Evolutionary conservation across 2,888 invertebrate genomes (phyloP).

Genomic region (Eristalinus aeneus): DNA sequence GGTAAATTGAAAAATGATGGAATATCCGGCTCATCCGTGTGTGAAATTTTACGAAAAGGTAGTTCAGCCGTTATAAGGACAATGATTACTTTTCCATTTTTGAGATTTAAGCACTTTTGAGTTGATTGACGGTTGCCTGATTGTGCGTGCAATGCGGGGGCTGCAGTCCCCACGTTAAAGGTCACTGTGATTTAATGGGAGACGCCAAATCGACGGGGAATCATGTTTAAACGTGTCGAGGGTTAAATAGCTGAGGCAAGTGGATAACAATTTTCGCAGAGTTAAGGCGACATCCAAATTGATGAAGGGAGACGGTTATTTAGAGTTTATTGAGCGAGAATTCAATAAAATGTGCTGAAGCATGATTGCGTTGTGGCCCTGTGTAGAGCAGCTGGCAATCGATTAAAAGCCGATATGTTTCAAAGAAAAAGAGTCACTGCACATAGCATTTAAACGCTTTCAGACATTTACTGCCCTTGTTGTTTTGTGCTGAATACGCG

Average conservation of each 20-base stretch:
- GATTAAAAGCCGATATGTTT: too few relatives aligned
- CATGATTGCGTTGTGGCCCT: too few relatives aligned
- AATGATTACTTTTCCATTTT: constrained; percentile 48
- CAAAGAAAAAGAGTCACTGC: too few relatives aligned
- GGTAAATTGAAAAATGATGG: constrained; percentile 67
- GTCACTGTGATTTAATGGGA: neutral
- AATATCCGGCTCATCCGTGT: constrained; percentile 62
- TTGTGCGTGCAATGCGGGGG: neutral
- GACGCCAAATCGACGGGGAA: neutral
- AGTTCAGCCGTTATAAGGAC: constrained; percentile 49
- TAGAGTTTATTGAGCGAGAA: too few relatives aligned
- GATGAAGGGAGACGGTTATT: too few relatives aligned
- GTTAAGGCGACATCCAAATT: too few relatives aligned
- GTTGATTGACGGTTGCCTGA: constrained; percentile 33
- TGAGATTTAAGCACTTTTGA: constrained; percentile 43
- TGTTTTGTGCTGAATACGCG: too few relatives aligned
- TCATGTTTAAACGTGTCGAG: neutral
- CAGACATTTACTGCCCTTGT: too few relatives aligned
- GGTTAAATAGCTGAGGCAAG: neutral
- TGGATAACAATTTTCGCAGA: neutral
- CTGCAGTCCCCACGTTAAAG: neutral
- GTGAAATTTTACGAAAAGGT: constrained; percentile 53
- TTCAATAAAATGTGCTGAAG: too few relatives aligned
- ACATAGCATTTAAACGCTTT: too few relatives aligned
- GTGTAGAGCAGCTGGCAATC: too few relatives aligned